Evolutionary conservation across 2,113 vertebrate species (phyloP), one percentile per base, ranked within the genome.

Genomic region (Corydoras sp.): DNA sequence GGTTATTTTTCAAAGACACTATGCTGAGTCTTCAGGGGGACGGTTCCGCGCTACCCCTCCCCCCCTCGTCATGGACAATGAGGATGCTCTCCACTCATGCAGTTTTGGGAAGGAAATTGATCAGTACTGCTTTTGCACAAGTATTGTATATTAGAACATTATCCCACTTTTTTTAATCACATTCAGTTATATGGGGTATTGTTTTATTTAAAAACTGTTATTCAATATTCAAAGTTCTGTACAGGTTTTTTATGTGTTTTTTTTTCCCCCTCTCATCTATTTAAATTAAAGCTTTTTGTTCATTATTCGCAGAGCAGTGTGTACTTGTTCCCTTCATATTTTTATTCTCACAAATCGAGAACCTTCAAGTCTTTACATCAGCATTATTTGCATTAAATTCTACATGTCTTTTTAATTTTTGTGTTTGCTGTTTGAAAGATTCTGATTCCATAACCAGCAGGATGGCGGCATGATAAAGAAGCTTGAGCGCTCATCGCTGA

Each of bases 221-320:
- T 84, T 88, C 80, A 30, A 81, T 87, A 87, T 88, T 87, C 51
- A 85, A 89, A 88, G 86, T 86, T 86, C 78, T 90, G 89, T 91
- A 89, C 87, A 90, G 86, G 35, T 67, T 67, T 88, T 88, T 86
- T 86, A 86, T 85, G 80, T 88, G 72, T 87, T 61, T 68, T 80
- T 81, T 77, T 75, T 70, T 68, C 77, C 78, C 78, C 70, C 43
- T 50, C 1, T 68, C 81, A 83, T 65, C 80, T 89, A 85, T 91
- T 91, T 90, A 91, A 91, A 90, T 90, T 89, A 90, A 89, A 86
- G 79, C 83, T 89, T 79, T 74, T 86, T 84, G 85, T 86, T 89
- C 86, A 84, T 88, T 73, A 82, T 89, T 89, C 88, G 83, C 85
- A 83, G 83, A 81, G 76, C 15, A 63, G 54, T 72, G 35, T 50